Evolutionary conservation across 2,113 vertebrate genomes (phyloP).

Genomic region (Dasyprocta punctata): DNA sequence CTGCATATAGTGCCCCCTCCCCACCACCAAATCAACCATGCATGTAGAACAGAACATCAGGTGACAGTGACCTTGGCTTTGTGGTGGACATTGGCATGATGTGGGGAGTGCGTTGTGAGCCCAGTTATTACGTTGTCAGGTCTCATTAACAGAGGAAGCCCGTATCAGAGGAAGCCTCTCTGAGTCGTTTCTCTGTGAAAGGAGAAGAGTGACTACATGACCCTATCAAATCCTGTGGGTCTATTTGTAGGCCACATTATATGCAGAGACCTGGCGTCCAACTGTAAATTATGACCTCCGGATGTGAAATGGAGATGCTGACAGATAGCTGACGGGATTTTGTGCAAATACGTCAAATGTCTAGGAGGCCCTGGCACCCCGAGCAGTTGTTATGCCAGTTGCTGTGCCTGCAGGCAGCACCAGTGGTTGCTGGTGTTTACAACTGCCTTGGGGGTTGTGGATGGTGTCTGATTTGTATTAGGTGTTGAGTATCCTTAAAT

Average conservation of each 20-base stretch:
- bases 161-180: background rate
- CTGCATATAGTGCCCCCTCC: background rate
- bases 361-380: background rate
- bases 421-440: background rate
- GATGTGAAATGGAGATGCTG: background rate
- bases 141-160: background rate
- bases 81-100: background rate
- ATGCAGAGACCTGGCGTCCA: background rate
- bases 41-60: background rate
- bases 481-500: background rate
- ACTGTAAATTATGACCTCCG: background rate
- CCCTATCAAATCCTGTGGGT: background rate
- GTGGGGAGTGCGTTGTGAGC: no score
- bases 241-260: background rate
- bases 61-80: slow-evolving; percentile 36
- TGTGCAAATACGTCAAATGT: background rate
- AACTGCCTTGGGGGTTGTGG: background rate
- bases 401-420: background rate
- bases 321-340: background rate
- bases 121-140: background rate
- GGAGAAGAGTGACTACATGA: background rate
- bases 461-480: background rate
- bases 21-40: background rate
- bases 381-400: background rate
- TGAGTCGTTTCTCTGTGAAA: background rate